Percentiles rank a stretch among this genome's conserved stretches.
These are phyloP conservation scores for Trissolcus brochymenae DNA, from an alignment of 2,888 invertebrate species.

Conservation along the genomic window DNA sequence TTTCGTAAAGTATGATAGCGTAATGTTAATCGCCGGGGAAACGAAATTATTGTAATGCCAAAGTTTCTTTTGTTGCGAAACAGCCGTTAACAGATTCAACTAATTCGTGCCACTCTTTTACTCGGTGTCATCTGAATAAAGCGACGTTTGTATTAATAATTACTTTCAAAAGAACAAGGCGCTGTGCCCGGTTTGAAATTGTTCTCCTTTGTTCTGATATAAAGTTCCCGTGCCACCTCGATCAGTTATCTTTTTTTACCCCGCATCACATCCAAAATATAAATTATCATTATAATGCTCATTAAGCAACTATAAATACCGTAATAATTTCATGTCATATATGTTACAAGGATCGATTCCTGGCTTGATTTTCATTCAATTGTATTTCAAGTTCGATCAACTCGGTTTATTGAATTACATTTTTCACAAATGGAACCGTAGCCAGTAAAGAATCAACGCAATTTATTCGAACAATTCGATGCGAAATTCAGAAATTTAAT, in stretches of 20 bases:
- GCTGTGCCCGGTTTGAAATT: neutral
- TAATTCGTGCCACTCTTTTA: slow-evolving; percentile 33
- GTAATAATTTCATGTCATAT: too few species aligned
- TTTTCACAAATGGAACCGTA: neutral
- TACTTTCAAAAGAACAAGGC: slow-evolving; percentile 12
- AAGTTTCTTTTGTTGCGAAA: slow-evolving; percentile 49
- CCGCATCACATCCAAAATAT: too few species aligned
- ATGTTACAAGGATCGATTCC: neutral
- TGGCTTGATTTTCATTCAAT: slow-evolving; percentile 3
- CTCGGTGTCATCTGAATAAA: slow-evolving; percentile 12
- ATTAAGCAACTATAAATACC: too few species aligned
- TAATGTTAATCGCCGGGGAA: slow-evolving; percentile 45
- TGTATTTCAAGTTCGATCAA: slow-evolving; percentile 9
- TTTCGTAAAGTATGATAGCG: slow-evolving; percentile 44
- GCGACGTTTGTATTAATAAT: slow-evolving; percentile 33
- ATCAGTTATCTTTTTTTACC: neutral
- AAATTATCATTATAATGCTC: too few species aligned
- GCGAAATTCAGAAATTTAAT: too few species aligned
- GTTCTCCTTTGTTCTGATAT: neutral
- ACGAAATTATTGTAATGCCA: slow-evolving; percentile 44
- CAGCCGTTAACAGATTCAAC: slow-evolving; percentile 41
- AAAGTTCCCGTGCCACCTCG: too few species aligned
- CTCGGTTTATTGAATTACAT: slow-evolving; percentile 9
- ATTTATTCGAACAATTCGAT: too few species aligned
- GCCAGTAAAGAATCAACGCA: too few species aligned